Conservation (phyloP, 1,140 invertebrate species). For the Nasonia giraulti region DNA sequence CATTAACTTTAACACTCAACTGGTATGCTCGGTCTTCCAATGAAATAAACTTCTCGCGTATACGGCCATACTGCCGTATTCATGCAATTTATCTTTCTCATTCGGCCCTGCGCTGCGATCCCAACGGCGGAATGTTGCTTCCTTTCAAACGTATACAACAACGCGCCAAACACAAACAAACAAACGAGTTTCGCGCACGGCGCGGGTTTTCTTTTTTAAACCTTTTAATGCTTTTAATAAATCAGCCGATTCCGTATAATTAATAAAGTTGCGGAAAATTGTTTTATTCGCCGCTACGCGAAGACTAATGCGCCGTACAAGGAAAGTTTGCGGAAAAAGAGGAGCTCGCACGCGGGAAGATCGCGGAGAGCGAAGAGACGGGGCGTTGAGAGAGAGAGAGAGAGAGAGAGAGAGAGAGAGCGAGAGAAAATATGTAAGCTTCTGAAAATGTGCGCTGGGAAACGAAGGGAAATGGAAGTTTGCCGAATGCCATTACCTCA, state of each 20-base stretch:
- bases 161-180: background rate
- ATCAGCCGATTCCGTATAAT: background rate
- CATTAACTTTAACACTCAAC: constrained; percentile 41
- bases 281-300: background rate
- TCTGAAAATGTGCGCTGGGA: constrained; percentile 17
- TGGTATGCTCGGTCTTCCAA: background rate
- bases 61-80: background rate
- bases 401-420: background rate
- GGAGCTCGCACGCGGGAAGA: background rate
- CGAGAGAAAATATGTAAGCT: constrained; percentile 14
- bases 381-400: no score
- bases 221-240: background rate
- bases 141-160: background rate
- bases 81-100: background rate
- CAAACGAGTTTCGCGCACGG: background rate
- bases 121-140: background rate
- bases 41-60: constrained; percentile 17
- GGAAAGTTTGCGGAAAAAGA: constrained; percentile 35
- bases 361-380: constrained; percentile 17
- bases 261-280: background rate
- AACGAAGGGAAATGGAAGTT: constrained; percentile 48
- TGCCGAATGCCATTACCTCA: constrained; percentile 46
- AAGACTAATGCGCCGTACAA: background rate
- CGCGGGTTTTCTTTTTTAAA: background rate
- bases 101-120: background rate